Conservation (phyloP, 2,888 invertebrate genomes). For the Eurytoma adleriae region DNA sequence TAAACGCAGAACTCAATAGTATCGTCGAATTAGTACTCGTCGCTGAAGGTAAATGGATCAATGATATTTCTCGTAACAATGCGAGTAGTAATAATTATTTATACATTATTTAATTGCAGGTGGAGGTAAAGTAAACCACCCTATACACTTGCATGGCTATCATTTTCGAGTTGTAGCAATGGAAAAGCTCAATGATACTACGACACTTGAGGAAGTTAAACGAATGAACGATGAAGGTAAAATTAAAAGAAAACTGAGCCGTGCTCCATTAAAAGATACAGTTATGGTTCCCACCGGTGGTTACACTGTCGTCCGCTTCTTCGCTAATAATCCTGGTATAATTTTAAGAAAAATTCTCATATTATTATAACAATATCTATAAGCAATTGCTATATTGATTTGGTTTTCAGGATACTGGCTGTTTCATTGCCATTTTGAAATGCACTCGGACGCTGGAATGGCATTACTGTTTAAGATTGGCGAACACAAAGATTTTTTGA, state of each 20-base stretch:
- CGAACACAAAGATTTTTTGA: conserved; percentile 84
- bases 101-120: background rate
- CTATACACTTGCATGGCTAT: conserved; percentile 91
- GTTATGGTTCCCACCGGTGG: conserved; percentile 76
- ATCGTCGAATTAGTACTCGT: conserved; percentile 90
- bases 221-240: conserved; percentile 63
- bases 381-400: no score
- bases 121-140: conserved; percentile 77
- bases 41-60: conserved; percentile 81
- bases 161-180: conserved; percentile 89
- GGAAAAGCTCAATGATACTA: conserved; percentile 73
- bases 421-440: conserved; percentile 94
- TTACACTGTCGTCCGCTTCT: conserved; percentile 75
- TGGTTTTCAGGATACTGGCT: conserved; percentile 87
- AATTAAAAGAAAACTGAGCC: conserved; percentile 69
- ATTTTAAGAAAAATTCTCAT: conserved; percentile 68
- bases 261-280: conserved; percentile 76
- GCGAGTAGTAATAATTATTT: background rate
- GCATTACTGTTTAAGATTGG: conserved; percentile 90
- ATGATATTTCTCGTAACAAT: no score
- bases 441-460: conserved; percentile 94
- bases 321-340: conserved; percentile 76
- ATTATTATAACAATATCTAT: no score
- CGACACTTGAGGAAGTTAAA: conserved; percentile 69
- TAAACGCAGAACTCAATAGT: conserved; percentile 82